Conservation (phyloP, 2,113 vertebrate species). For the Chiloscyllium plagiosum region DNA sequence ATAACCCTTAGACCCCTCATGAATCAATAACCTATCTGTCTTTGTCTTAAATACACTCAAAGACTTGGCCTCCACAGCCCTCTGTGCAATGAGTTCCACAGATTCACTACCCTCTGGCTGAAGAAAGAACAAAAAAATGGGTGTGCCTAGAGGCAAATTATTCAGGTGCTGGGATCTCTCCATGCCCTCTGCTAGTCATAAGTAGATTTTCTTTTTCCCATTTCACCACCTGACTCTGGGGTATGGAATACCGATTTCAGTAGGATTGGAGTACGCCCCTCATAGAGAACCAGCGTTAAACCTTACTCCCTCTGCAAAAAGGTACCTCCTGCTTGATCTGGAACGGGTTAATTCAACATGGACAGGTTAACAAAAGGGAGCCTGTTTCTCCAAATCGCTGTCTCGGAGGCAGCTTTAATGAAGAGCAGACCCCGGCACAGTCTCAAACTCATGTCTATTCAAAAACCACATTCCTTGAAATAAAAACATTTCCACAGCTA, state of each 20-base stretch:
- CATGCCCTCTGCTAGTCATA: no score
- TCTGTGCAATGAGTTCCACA: no score
- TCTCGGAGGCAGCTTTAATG: neutral
- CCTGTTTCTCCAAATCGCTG: neutral
- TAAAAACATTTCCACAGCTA: neutral
- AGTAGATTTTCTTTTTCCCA: no score
- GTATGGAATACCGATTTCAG: neutral
- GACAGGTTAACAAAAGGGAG: neutral
- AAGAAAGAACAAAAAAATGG: no score
- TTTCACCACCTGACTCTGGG: no score
- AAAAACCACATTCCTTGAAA: conserved; percentile 24
- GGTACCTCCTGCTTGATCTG: neutral
- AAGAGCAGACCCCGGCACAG: neutral
- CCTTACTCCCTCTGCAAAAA: neutral
- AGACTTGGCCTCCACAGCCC: no score
- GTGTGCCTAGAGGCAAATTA: no score
- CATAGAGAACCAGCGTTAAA: neutral
- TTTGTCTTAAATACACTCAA: no score
- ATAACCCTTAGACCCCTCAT: no score
- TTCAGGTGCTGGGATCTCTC: no score
- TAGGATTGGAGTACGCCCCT: neutral
- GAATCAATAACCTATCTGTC: no score
- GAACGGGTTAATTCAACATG: neutral
- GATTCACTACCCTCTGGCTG: no score
- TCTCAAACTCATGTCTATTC: neutral